Conservation (phyloP, 2,888 invertebrate genomes). For the Alcis repandata region DNA sequence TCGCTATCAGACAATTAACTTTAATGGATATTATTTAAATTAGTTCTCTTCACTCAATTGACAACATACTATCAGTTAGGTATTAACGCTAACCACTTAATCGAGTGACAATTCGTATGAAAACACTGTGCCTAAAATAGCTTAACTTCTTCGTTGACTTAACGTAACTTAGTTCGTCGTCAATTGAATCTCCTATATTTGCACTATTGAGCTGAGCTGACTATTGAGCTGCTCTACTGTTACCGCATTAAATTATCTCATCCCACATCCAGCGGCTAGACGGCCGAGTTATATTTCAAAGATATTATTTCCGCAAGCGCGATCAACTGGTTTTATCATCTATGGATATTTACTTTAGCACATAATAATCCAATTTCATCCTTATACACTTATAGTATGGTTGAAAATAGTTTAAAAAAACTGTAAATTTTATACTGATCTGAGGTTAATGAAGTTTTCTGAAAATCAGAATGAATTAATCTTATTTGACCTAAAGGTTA, state of each 20-base stretch:
- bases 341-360: background rate
- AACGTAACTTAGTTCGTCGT: too few relatives aligned
- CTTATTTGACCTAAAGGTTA: constrained; percentile 27
- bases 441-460: constrained; percentile 44
- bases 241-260: too few relatives aligned
- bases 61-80: constrained; percentile 57
- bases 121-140: too few relatives aligned
- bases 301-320: too few relatives aligned
- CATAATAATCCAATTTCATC: constrained; percentile 21
- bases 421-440: background rate
- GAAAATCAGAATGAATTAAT: constrained; percentile 40
- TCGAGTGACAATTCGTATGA: too few relatives aligned
- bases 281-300: too few relatives aligned
- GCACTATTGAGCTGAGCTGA: too few relatives aligned
- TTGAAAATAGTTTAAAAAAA: constrained; percentile 35
- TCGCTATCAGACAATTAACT: constrained; percentile 81
- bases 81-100: background rate
- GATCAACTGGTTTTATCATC: too few relatives aligned
- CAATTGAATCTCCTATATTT: too few relatives aligned
- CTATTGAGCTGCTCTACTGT: too few relatives aligned
- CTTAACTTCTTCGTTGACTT: too few relatives aligned
- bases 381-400: constrained; percentile 20
- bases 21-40: constrained; percentile 85
- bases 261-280: too few relatives aligned
- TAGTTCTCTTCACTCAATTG: constrained; percentile 77